Base-by-base conservation (phyloP, 1,140 invertebrate species). In the Drosophila saltans region DNA sequence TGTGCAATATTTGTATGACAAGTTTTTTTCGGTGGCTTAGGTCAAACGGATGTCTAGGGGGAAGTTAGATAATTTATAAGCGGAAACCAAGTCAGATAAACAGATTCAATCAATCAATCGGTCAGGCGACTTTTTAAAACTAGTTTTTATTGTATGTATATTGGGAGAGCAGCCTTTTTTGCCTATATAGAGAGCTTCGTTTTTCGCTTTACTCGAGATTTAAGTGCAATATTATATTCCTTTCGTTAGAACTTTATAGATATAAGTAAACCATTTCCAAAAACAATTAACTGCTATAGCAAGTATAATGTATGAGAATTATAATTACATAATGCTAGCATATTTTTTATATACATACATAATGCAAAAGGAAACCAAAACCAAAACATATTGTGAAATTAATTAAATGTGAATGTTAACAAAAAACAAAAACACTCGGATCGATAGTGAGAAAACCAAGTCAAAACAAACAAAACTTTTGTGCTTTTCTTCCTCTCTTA, bases 1-100 rank as follows among this genome's bases (percentile, higher is more conserved):
- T 89, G 84, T 89, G 84, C 84, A 89, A 89, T 89, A 89, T 89
- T 89, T 89, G 85, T 89, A 89, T 90, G 84, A 89, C 85, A 89
- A 81, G 75, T 83, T 89, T 89, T 89, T 89, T 89, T 65, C 69
- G 68, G 68, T 71, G 78, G 65, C 68, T 36, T 36, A 36, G 28
- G 64, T 71, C 66, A 66, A 63, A 78, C 43, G 69, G 69, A 67
- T 74, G 61, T 74, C 26, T 58, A 48, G 1, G 11, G 11, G 16
- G 45, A 6, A 52, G 45, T 52, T 52, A 52, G 45, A 26, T 26
- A 24, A 26, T 52, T n/a, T 30, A 30, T 30, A 52, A 40, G 39
- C 1, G 39, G 39, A 11, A 11, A 36, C 33, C 39, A 40, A 11
- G 39, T 11, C 9, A 40, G 21, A 43, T n/a, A 28, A 45, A 40